phyloP scores from a whole-genome alignment of 2,888 invertebrate species.

The Xestia rhomboidea region DNA sequence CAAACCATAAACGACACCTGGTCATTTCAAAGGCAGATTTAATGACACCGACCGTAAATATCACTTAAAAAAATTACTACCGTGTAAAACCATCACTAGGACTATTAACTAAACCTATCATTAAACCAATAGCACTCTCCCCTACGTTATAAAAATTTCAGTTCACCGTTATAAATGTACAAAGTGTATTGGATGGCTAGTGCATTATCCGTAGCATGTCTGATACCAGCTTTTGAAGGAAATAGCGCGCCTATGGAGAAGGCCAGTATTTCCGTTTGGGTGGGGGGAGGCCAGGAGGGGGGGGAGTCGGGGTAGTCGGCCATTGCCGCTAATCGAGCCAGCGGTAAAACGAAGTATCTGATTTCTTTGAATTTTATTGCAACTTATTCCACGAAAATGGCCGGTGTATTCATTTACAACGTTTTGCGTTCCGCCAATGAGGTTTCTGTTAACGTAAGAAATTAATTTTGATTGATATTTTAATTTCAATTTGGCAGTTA shows the following conservation, averaged over 20 bases:
- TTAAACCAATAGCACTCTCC: slow-evolving; percentile 48
- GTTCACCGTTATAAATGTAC: slow-evolving; percentile 53
- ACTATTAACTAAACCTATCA: slow-evolving; percentile 53
- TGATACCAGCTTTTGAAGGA: slow-evolving; percentile 76
- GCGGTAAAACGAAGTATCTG: slow-evolving; percentile 78
- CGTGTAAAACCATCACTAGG: slow-evolving; percentile 42
- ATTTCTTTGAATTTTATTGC: slow-evolving; percentile 76
- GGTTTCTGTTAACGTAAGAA: slow-evolving; percentile 24
- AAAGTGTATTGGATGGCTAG: slow-evolving; percentile 64
- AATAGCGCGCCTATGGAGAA: slow-evolving; percentile 76
- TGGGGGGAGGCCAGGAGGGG: slow-evolving; percentile 38
- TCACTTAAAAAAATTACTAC: slow-evolving; percentile 44
- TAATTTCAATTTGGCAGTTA: slow-evolving; percentile 32
- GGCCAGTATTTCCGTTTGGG: slow-evolving; percentile 67
- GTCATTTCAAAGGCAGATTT: slow-evolving; percentile 42
- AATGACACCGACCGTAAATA: slow-evolving; percentile 38
- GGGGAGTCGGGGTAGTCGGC: slow-evolving; percentile 39
- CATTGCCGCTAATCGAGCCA: slow-evolving; percentile 65
- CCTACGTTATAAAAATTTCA: slow-evolving; percentile 53
- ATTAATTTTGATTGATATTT: slow-evolving; percentile 53
- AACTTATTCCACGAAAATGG: slow-evolving; percentile 55
- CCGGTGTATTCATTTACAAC: slow-evolving; percentile 48
- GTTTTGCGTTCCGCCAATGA: slow-evolving; percentile 32
- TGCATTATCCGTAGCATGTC: slow-evolving; percentile 77
- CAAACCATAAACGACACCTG: slow-evolving; percentile 26